Evolutionary conservation across 2,888 invertebrate species (phyloP).

Genomic region (Protonemura montana): DNA sequence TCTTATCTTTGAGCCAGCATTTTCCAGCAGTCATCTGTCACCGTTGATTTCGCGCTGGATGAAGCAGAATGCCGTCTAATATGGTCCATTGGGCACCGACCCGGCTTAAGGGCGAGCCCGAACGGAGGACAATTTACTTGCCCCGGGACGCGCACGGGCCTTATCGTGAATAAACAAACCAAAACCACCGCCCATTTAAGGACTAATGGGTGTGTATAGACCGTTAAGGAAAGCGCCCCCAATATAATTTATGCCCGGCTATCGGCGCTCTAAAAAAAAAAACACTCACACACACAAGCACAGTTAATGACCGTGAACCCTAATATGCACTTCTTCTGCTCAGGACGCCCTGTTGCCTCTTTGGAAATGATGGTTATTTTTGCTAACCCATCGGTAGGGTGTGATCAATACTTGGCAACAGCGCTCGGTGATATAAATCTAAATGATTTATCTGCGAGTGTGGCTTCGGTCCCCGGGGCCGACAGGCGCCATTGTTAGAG

Average conservation of each 20-base stretch:
- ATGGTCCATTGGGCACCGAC: neutral
- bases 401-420: constrained; percentile 33
- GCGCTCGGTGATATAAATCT: neutral
- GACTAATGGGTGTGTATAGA: neutral
- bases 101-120: neutral
- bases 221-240: neutral
- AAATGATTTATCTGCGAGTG: constrained; percentile 21
- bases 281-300: no score
- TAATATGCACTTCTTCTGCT: neutral
- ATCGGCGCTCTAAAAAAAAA: neutral
- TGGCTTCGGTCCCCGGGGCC: constrained; percentile 7
- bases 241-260: neutral
- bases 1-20: neutral
- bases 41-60: neutral
- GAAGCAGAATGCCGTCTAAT: neutral
- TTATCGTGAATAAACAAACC: neutral
- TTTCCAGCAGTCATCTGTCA: neutral
- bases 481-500: neutral
- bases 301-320: neutral
- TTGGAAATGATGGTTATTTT: constrained; percentile 13
- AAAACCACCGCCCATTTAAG: neutral
- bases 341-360: neutral
- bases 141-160: neutral
- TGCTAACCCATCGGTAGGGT: neutral
- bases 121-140: neutral